Conservation (phyloP, 2,888 invertebrate genomes). For the Electrophaes corylata region DNA sequence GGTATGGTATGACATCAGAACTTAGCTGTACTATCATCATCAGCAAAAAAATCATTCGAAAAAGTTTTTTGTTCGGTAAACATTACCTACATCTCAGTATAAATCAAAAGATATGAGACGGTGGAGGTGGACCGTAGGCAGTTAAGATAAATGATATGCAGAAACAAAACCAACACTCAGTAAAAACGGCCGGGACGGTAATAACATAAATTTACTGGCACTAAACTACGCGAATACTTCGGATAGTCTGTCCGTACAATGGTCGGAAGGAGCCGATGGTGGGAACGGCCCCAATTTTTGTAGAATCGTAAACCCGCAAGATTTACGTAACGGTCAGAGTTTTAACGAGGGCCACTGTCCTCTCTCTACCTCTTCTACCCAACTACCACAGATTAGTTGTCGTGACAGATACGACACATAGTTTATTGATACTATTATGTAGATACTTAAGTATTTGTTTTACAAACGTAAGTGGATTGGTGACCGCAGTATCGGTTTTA, state of each 20-base stretch:
- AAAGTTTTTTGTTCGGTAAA: slow-evolving; percentile 21
- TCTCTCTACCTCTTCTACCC: slow-evolving; percentile 42
- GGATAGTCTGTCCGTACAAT: slow-evolving; percentile 32
- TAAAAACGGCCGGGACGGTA: slow-evolving; percentile 38
- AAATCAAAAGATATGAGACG: slow-evolving; percentile 33
- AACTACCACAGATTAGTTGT: slow-evolving; percentile 37
- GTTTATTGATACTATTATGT: not conserved
- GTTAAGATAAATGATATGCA: slow-evolving; percentile 40
- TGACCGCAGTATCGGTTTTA: too few relatives aligned
- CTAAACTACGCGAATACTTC: slow-evolving; percentile 41
- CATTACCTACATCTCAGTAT: slow-evolving; percentile 22
- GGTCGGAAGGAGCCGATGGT: slow-evolving; percentile 41
- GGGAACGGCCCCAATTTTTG: slow-evolving; percentile 69
- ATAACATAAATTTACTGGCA: slow-evolving; percentile 42
- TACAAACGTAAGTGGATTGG: too few relatives aligned
- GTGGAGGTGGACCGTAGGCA: slow-evolving; percentile 28
- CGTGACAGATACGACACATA: slow-evolving; percentile 12
- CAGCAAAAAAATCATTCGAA: too few relatives aligned
- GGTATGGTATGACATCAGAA: too few relatives aligned
- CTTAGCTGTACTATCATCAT: too few relatives aligned
- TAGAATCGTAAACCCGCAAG: slow-evolving; percentile 77
- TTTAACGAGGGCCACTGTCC: slow-evolving; percentile 72
- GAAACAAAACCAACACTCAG: slow-evolving; percentile 42
- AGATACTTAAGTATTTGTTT: too few relatives aligned
- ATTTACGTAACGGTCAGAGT: slow-evolving; percentile 76